A percentile compares a stretch with the other conserved stretches of the same genome.
phyloP scores from a whole-genome alignment of 2,888 invertebrate species.

The Cremastobaeus sp. region DNA sequence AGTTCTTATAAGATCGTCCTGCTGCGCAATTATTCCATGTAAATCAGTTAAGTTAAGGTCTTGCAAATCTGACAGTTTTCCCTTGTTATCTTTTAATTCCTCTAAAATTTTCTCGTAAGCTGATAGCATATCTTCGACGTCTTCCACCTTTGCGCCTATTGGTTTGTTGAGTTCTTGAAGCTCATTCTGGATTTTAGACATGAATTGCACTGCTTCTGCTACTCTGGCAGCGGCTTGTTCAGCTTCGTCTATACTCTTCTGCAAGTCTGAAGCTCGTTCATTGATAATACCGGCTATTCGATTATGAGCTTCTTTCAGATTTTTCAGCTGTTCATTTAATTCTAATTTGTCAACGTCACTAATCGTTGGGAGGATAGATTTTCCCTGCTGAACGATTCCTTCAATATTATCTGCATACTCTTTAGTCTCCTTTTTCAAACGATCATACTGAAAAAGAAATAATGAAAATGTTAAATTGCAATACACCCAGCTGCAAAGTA shows the following conservation, averaged over 20 bases:
- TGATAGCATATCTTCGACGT: slow-evolving; percentile 89
- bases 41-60: slow-evolving; percentile 88
- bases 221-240: slow-evolving; percentile 89
- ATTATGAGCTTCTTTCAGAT: slow-evolving; percentile 87
- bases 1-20: slow-evolving; percentile 90
- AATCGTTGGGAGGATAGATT: slow-evolving; percentile 87
- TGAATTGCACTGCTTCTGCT: slow-evolving; percentile 88
- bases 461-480: slow-evolving; percentile 78
- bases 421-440: slow-evolving; percentile 86
- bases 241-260: slow-evolving; percentile 88
- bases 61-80: slow-evolving; percentile 87
- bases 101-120: slow-evolving; percentile 88
- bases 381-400: slow-evolving; percentile 88
- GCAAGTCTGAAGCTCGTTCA: slow-evolving; percentile 86
- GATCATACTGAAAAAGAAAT: slow-evolving; percentile 81
- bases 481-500: too few species aligned
- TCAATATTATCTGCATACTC: slow-evolving; percentile 85
- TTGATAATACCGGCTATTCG: slow-evolving; percentile 86
- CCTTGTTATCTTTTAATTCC: slow-evolving; percentile 88
- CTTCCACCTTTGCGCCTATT: slow-evolving; percentile 91
- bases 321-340: slow-evolving; percentile 88
- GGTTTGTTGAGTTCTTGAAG: slow-evolving; percentile 90
- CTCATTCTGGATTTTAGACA: slow-evolving; percentile 90
- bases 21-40: slow-evolving; percentile 87
- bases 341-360: slow-evolving; percentile 92